Percentiles rank a stretch among this genome's conserved stretches.
phyloP scores from a whole-genome alignment of 2,888 invertebrate species.

The Volucella inflata region DNA sequence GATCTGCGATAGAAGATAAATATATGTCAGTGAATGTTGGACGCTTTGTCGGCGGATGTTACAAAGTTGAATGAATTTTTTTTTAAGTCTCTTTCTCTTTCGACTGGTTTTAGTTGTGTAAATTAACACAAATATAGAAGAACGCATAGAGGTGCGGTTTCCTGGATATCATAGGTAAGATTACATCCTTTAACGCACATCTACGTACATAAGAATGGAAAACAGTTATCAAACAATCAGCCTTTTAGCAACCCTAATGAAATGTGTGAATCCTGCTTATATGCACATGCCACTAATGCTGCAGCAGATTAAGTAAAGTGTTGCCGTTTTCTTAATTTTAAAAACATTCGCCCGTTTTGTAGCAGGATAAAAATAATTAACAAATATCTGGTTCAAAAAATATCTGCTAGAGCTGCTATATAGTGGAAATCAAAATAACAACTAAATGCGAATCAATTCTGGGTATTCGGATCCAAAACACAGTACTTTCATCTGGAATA shows the following conservation, averaged over 20 bases:
- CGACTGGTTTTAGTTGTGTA: not conserved
- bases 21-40: conserved; percentile 21
- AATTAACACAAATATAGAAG: conserved; percentile 19
- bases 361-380: no score
- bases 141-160: conserved; percentile 53
- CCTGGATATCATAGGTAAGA: conserved; percentile 9
- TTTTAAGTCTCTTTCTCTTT: conserved; percentile 32
- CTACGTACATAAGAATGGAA: conserved; percentile 25
- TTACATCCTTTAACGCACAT: conserved; percentile 33
- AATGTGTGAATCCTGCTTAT: conserved; percentile 35
- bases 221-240: conserved; percentile 30
- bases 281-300: conserved; percentile 29
- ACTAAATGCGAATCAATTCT: no score
- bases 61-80: conserved; percentile 31
- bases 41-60: conserved; percentile 27
- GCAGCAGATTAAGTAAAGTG: conserved; percentile 52
- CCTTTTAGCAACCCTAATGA: conserved; percentile 57
- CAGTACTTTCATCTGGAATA: no score
- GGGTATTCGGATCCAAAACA: no score
- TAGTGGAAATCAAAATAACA: no score
- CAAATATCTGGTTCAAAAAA: no score
- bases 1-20: conserved; percentile 35
- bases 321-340: no score
- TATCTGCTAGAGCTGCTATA: no score
- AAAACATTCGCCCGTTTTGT: no score